Percentiles rank a stretch among this genome's conserved stretches.
These are phyloP conservation scores for Psammodynastes pulverulentus DNA, from an alignment of 2,113 vertebrate genomes.

Conservation along the genomic window DNA sequence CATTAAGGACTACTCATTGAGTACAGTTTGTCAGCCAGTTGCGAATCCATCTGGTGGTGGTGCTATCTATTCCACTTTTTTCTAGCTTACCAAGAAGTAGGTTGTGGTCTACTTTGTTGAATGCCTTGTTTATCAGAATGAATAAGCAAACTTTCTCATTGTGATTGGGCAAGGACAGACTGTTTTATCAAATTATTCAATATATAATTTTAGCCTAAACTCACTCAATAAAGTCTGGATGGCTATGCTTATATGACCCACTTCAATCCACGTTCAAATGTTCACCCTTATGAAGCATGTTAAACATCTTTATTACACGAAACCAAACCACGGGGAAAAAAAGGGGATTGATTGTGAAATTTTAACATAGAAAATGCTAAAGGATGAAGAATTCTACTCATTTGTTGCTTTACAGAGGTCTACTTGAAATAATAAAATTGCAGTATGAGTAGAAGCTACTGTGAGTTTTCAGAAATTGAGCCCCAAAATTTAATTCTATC, in stretches of 20 bases:
- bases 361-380: background rate
- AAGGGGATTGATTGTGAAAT: background rate
- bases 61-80: no score
- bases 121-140: background rate
- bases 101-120: no score
- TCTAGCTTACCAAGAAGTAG: no score
- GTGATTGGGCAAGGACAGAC: background rate
- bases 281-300: background rate
- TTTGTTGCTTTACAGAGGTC: background rate
- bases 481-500: background rate
- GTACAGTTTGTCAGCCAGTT: no score
- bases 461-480: background rate
- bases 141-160: background rate
- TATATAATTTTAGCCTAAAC: background rate
- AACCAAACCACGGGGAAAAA: background rate
- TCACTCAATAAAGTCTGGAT: background rate
- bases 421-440: background rate
- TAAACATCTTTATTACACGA: background rate
- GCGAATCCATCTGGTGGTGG: no score
- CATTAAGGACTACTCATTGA: no score
- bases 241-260: background rate
- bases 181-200: background rate
- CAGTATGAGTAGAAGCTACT: background rate
- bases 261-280: background rate
- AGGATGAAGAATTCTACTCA: background rate